Evolutionary conservation across 2,888 invertebrate genomes (phyloP), one percentile per base, ranked within the genome.

Genomic region (Mayetiola destructor): DNA sequence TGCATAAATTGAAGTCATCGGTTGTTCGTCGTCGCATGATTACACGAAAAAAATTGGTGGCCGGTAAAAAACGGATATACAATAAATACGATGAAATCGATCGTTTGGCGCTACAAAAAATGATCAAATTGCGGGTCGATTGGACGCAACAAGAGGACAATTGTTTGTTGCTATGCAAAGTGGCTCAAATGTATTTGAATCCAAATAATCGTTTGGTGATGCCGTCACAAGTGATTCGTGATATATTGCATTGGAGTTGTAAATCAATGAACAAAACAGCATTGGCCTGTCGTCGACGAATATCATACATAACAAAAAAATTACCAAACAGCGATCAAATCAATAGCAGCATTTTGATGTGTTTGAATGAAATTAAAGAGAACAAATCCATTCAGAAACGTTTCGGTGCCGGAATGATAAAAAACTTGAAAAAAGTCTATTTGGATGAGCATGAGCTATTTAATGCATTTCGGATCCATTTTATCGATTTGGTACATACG

Each of bases 81-180:
- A 58, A 62, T 54, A 61, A 65, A 48, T 77, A 80, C 57, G 85
- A 86, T 64, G 79, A 79, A 2, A 68, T 79, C 10, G 87, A 87
- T 67, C 75, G 75, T 23, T 75, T 75, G 61, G 84, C 85, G 0
- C 64, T 82, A 53, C 76, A 78, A 53, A 74, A 75, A 42, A 80
- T 83, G 78, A 77, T 76, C 3, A 78, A 77, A 30, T 64, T 77
- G 21, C 74, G 77, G 6, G 79, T 82, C 0, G 75, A 75, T 8
- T 89, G 87, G 85, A 74, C 76, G 8, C 66, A 76, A 0, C 73
- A 76, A 36, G 88, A 89, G 68, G 87, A 88, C 68, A 79, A 78
- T 48, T 69, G 84, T 57, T 66, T 88, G 2, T 70, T 84, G 52
- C 74, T 87, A 60, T 80, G 81, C 61, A 81, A 82, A 62, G 80